Conservation (phyloP, 2,797 vertebrate species). For the Sternotherus odoratus region DNA sequence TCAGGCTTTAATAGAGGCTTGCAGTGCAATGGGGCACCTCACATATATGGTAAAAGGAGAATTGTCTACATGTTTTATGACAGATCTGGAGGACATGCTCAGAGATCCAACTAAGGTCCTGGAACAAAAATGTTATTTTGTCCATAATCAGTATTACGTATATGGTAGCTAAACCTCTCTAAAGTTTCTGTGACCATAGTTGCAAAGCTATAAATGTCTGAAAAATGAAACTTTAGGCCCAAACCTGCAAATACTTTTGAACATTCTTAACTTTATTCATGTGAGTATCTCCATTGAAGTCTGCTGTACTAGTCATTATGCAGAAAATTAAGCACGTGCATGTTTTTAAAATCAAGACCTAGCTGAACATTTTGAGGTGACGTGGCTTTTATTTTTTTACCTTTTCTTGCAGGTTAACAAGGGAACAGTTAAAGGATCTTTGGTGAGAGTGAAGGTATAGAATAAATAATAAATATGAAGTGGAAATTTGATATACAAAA, state of each 20-base stretch:
- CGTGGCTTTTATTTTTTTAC: neutral
- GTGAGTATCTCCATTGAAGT: neutral
- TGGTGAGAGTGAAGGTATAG: neutral
- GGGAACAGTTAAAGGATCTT: neutral
- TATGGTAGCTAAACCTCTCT: neutral
- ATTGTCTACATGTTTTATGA: neutral
- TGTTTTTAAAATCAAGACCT: slow-evolving; percentile 8
- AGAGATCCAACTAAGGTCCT: neutral
- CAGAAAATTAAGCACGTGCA: neutral
- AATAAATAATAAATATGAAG: neutral
- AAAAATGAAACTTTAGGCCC: neutral
- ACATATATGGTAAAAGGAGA: neutral
- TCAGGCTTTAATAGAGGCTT: neutral
- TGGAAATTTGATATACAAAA: neutral
- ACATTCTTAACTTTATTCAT: neutral
- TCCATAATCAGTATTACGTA: neutral
- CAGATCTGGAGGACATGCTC: neutral
- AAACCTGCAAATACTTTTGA: neutral
- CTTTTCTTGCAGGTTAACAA: neutral
- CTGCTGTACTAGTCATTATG: neutral
- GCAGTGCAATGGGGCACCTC: neutral
- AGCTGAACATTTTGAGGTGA: fast-evolving
- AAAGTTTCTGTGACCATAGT: neutral
- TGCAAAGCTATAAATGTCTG: neutral
- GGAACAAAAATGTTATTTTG: neutral